Evolutionary conservation across 2,113 vertebrate species (phyloP), one percentile per base, ranked within the genome.

Genomic region (Holacanthus passer): DNA sequence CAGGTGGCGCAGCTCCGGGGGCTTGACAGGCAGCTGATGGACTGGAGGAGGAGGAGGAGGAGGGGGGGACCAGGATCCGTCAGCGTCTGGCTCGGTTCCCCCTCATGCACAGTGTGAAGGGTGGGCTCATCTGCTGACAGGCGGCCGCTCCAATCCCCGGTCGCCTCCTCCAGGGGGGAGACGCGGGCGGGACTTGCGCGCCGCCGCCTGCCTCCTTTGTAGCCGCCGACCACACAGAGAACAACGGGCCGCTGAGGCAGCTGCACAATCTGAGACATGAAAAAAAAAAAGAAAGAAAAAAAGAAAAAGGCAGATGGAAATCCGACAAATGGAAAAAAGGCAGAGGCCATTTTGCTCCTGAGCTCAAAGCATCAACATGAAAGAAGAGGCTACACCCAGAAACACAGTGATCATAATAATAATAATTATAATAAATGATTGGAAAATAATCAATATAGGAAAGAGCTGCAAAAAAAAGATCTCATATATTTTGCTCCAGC

Each of bases 121-220:
- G 86, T 81, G 91, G 92, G 90, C 86, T 92, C 64, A 86, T 89
- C 93, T 93, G 97, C 96, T 97, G 97, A 97, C 97, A 96, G 89
- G 91, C 94, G 79, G 90, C 92, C 93, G 91, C 96, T 95, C 97
- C 97, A 98, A 98, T 99, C 97, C 97, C 93, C 92, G 86, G 84
- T 71, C 92, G 90, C 71, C 86, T 88, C 92, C 86, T 92, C 92
- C 93, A n/a, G 56, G 82, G 58, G 91, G 91, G 89, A 87, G 79
- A 85, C 56, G 53, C 90, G 89, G 91, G 91, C 92, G 92, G 92
- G 90, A 94, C 91, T 87, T 91, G 80, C 41, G 79, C 71, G 82
- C 89, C 50, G 58, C 82, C 70, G 81, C 80, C 83, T 83, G 83
- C 85, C 83, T 91, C 60, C 87, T 77, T 88, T 87, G 82, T 87